Evolutionary conservation across 2,113 vertebrate species (phyloP).

Genomic region (Cervus canadensis): DNA sequence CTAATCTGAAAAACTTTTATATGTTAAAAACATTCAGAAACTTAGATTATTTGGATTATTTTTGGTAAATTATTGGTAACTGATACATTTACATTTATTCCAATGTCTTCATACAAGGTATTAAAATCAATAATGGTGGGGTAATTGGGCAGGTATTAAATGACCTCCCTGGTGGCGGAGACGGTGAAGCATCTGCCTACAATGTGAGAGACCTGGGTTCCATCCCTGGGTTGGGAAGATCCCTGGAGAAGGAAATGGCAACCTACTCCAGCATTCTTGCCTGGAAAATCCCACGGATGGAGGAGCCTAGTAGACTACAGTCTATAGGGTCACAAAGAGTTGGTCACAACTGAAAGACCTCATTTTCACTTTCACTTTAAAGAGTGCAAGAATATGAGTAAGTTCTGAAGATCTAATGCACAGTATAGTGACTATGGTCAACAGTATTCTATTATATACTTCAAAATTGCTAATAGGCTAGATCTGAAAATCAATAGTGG

Average conservation of each 20-base stretch:
- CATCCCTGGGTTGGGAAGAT: neutral
- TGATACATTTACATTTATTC: neutral
- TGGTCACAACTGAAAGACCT: neutral
- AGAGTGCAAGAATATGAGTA: neutral
- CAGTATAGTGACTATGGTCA: neutral
- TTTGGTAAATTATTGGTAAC: neutral
- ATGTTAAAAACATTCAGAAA: neutral
- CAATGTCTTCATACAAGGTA: neutral
- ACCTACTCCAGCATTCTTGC: neutral
- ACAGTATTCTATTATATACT: neutral
- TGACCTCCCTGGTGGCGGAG: neutral
- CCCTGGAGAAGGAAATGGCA: neutral
- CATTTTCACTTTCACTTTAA: neutral
- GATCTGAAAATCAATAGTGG: neutral
- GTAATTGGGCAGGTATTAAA: neutral
- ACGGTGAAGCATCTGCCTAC: rapidly evolving
- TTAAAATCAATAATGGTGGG: neutral
- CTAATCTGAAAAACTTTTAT: neutral
- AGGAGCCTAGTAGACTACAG: neutral
- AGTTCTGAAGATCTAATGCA: neutral
- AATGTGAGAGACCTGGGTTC: neutral
- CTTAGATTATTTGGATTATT: neutral
- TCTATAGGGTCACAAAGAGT: neutral
- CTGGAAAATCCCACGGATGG: neutral
- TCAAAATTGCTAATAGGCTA: neutral